Conservation (phyloP, 2,888 invertebrate species). For the Melieria crassipennis region DNA sequence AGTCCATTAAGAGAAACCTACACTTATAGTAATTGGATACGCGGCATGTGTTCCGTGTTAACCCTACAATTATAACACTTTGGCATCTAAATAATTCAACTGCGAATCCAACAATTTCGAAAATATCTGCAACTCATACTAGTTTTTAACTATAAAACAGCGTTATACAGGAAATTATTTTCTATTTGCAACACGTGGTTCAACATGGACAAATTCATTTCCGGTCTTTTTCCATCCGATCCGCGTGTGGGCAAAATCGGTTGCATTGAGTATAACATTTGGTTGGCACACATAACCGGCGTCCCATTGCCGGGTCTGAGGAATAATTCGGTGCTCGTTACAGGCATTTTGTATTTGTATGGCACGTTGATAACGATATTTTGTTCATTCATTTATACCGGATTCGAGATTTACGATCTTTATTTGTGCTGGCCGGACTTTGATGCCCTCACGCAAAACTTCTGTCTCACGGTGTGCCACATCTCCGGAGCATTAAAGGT, state of each 20-base stretch:
- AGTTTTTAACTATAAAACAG: no score
- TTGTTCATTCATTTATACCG: slow-evolving; percentile 38
- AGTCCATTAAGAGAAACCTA: no score
- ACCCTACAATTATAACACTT: no score
- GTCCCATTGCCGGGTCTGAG: slow-evolving; percentile 49
- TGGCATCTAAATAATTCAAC: no score
- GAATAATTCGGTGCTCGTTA: slow-evolving; percentile 40
- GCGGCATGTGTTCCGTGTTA: no score
- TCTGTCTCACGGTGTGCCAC: slow-evolving; percentile 43
- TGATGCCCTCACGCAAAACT: slow-evolving; percentile 44
- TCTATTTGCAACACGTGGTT: background rate
- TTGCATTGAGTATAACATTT: slow-evolving; percentile 52
- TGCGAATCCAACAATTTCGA: no score
- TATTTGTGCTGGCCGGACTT: slow-evolving; percentile 37
- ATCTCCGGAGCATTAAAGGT: slow-evolving; percentile 43
- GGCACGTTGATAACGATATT: slow-evolving; percentile 32
- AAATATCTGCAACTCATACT: no score
- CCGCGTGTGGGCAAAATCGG: slow-evolving; percentile 48
- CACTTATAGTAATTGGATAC: no score
- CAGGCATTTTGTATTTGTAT: slow-evolving; percentile 28
- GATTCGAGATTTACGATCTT: slow-evolving; percentile 44
- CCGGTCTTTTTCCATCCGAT: slow-evolving; percentile 43
- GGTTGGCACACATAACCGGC: slow-evolving; percentile 51
- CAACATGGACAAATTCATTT: slow-evolving; percentile 21
- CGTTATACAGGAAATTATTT: no score